Evolutionary conservation across 2,797 vertebrate species (phyloP).

Genomic region (Clangula hyemalis): DNA sequence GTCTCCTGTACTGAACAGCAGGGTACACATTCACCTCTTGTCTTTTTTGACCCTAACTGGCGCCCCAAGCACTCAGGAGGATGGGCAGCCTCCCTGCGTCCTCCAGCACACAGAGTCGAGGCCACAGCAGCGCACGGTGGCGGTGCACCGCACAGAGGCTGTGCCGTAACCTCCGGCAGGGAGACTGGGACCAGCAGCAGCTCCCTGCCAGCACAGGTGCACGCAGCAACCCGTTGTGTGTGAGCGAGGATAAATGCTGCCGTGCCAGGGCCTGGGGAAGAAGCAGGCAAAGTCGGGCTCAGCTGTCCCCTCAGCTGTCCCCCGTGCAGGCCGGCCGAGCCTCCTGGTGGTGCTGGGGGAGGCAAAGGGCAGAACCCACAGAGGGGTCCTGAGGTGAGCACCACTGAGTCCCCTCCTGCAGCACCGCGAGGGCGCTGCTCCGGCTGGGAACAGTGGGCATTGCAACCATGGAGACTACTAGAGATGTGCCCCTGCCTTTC

Average conservation of each 20-base stretch:
- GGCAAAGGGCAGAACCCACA: neutral
- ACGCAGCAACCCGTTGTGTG: accelerated
- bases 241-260: neutral
- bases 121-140: no score
- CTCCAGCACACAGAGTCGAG: no score
- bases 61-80: neutral
- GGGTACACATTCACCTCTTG: neutral
- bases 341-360: neutral
- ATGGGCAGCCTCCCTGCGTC: neutral
- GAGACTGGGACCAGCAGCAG: neutral
- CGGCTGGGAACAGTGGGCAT: neutral
- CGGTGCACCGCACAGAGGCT: neutral
- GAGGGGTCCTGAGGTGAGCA: neutral
- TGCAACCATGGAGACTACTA: neutral
- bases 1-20: neutral
- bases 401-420: neutral
- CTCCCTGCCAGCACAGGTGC: accelerated
- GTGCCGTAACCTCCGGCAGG: neutral
- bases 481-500: neutral
- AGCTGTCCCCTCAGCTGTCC: accelerated
- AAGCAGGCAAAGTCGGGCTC: neutral
- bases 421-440: neutral
- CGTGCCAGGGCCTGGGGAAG: neutral
- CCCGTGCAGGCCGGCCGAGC: neutral
- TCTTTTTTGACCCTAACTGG: neutral